Evolutionary conservation across 2,888 invertebrate genomes (phyloP), one percentile per base, ranked within the genome.

Genomic region (Leistus spinibarbis): DNA sequence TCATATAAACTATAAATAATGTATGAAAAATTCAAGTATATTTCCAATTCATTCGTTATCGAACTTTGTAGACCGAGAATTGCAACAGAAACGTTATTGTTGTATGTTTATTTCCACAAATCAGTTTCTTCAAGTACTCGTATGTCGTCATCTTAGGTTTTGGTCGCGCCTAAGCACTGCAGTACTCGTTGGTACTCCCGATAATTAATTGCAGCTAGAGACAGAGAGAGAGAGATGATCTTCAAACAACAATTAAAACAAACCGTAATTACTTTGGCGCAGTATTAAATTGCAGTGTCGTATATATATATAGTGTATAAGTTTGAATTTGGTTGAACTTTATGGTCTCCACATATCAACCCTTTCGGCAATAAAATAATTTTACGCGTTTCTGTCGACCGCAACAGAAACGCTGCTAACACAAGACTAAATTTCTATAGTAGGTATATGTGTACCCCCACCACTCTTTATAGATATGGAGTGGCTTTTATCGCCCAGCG

Each of bases 211-310:
- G 13, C 40, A 10, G 7, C 40, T 7, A 10, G 7, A 13, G 7
- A 10, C 13, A 3, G 60, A 13, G 60, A 13, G 60, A 60, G 60
- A 60, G 10, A 19, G 60, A 73, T 73, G 67, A 73, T 73, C 73
- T 73, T 73, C 73, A 73, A 73, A 73, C 73, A 73, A 73, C 73
- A 73, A 73, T 73, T 73, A 73, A 73, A 73, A 73, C 73, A 73
- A 72, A 73, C 73, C 73, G 73, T 73, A 73, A 73, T 73, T 73
- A 73, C 73, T 73, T 73, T 67, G 66, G 73, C 60, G 67, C 60
- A 73, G 67, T 67, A 73, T 73, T 73, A 73, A 73, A 73, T 73
- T 67, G 73, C 60, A 73, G 73, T 73, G 73, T 73, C 73, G 73
- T 73, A 73, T 73, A 73, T n/a, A n/a, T n/a, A n/a, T n/a, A n/a